Conservation (phyloP, 2,797 vertebrate species). For the Hippoglossus hippoglossus region DNA sequence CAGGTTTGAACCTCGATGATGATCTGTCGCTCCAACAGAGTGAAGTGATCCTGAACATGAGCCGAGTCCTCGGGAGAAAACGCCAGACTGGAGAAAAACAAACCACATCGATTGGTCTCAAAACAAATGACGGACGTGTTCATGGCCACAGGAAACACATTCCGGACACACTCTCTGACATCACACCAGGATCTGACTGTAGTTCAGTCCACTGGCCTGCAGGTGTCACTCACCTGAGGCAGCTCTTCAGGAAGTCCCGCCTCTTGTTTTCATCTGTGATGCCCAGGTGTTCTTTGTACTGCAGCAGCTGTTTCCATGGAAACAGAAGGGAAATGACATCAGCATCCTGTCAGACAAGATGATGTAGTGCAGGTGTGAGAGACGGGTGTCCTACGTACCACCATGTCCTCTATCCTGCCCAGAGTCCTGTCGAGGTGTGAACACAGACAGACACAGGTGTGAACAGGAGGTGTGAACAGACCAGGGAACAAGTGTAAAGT, state of each 20-base stretch:
- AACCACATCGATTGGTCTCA: not conserved
- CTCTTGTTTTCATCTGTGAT: slow-evolving; percentile 90
- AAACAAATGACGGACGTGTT: no score
- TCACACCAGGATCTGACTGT: not conserved
- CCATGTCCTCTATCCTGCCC: slow-evolving; percentile 91
- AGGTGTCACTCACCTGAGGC: slow-evolving; percentile 86
- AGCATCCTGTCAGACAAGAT: not conserved
- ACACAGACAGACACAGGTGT: slow-evolving; percentile 8
- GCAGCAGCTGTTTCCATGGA: slow-evolving; percentile 85
- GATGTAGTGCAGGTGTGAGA: not conserved
- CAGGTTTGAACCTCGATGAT: slow-evolving; percentile 91
- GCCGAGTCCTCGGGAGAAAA: slow-evolving; percentile 90
- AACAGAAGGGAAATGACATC: slow-evolving; percentile 24
- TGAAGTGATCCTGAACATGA: slow-evolving; percentile 94
- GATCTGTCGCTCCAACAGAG: slow-evolving; percentile 94
- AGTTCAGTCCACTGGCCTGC: no score
- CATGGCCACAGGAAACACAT: not conserved
- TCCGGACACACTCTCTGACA: not conserved
- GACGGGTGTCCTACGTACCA: slow-evolving; percentile 83
- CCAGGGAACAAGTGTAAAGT: no score
- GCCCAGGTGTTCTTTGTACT: slow-evolving; percentile 92
- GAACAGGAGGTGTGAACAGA: no score
- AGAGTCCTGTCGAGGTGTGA: slow-evolving; percentile 82
- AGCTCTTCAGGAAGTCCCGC: slow-evolving; percentile 93
- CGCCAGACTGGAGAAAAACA: slow-evolving; percentile 72